phyloP scores from a whole-genome alignment of 2,113 vertebrate genomes.

The Lipophrys pholis region DNA sequence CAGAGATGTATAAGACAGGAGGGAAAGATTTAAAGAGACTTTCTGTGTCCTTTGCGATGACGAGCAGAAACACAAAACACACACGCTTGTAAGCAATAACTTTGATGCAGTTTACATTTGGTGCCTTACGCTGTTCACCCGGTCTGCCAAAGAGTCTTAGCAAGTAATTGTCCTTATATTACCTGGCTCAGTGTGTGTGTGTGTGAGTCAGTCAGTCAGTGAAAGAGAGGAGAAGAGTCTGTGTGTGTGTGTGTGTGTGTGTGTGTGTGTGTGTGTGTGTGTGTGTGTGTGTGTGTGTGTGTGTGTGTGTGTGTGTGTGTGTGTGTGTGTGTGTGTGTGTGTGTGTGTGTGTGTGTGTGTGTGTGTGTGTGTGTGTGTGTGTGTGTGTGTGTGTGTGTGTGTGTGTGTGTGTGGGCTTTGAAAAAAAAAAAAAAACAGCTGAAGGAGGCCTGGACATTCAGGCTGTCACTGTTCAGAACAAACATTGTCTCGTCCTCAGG shows the following conservation, averaged over 20 bases:
- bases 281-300: slow-evolving; percentile 37
- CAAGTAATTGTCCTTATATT: slow-evolving; percentile 32
- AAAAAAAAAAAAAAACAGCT: slow-evolving; percentile 14
- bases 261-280: slow-evolving; percentile 20
- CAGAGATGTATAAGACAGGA: slow-evolving; percentile 44
- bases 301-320: not conserved
- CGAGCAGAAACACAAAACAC: slow-evolving; percentile 30
- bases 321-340: not conserved
- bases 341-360: not conserved
- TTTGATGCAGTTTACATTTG: slow-evolving; percentile 48
- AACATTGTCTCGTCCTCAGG: slow-evolving; percentile 34
- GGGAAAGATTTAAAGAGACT: slow-evolving; percentile 56
- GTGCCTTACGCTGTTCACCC: slow-evolving; percentile 20
- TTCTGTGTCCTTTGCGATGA: slow-evolving; percentile 40
- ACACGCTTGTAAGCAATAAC: slow-evolving; percentile 21
- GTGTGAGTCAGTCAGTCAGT: not conserved
- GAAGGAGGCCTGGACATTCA: slow-evolving; percentile 8
- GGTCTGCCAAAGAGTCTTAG: slow-evolving; percentile 27
- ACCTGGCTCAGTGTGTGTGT: not conserved
- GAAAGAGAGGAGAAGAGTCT: not conserved
- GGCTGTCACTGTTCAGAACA: slow-evolving; percentile 18
- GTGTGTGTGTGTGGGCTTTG: slow-evolving; percentile 11
- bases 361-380: not conserved
- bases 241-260: too few relatives aligned
- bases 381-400: not conserved